Conservation (phyloP, 2,113 vertebrate species). For the Bos javanicus region DNA sequence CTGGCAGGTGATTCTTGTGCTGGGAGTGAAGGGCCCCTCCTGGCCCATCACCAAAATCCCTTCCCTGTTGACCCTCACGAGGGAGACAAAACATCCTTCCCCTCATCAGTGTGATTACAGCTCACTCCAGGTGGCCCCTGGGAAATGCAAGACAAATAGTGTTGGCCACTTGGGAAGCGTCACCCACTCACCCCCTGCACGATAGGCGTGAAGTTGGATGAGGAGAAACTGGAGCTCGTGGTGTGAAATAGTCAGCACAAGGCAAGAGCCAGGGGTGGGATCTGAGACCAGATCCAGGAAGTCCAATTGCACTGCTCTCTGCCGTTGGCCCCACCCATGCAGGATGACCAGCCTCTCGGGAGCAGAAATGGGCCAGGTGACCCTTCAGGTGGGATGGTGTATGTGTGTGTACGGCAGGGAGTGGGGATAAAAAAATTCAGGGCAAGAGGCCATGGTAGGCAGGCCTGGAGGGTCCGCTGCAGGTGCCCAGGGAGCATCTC, state of each 20-base stretch:
- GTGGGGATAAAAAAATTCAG: not conserved
- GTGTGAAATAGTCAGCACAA: not conserved
- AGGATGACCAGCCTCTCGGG: not conserved
- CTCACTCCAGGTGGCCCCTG: not conserved
- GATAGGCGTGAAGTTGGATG: not conserved
- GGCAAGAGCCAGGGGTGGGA: not conserved
- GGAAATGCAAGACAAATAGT: not conserved
- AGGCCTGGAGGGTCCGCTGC: too few relatives aligned
- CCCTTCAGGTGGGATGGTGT: not conserved
- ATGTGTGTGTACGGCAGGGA: not conserved
- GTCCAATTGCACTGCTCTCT: rapidly evolving
- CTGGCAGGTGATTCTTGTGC: not conserved
- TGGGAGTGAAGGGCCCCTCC: not conserved
- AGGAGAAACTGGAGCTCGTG: not conserved
- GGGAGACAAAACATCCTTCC: not conserved
- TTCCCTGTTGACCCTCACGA: not conserved
- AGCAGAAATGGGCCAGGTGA: not conserved
- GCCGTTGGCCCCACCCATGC: rapidly evolving
- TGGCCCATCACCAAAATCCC: not conserved
- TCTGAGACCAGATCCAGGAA: not conserved
- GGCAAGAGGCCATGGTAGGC: not conserved
- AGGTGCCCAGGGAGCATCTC: not conserved
- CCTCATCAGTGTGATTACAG: not conserved
- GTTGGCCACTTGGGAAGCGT: not conserved
- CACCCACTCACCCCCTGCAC: too few relatives aligned